phyloP scores from a whole-genome alignment of 2,797 vertebrate genomes.

The Clarias pachynema region DNA sequence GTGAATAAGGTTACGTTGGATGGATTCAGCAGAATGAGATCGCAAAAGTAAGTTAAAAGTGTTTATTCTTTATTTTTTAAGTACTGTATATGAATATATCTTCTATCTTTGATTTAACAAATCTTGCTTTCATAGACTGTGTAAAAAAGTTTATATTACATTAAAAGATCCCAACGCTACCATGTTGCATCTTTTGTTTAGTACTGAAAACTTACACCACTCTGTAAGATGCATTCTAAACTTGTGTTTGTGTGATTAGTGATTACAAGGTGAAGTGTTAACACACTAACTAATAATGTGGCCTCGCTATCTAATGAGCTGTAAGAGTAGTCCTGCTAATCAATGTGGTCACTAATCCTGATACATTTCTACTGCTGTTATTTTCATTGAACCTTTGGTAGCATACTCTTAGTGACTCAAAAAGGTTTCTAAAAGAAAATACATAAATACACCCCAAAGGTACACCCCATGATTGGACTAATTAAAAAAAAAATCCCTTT shows the following conservation, averaged over 20 bases:
- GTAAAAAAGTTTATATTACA: not conserved
- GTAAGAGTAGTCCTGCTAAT: not conserved
- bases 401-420: not conserved
- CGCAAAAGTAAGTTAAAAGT: not conserved
- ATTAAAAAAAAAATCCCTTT: too few relatives aligned
- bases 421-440: not conserved
- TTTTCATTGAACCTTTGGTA: not conserved
- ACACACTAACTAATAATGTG: not conserved
- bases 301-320: not conserved
- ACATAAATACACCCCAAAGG: not conserved
- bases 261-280: not conserved
- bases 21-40: not conserved
- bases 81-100: not conserved
- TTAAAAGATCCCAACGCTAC: not conserved
- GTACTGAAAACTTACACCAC: not conserved
- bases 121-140: not conserved
- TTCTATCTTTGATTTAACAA: not conserved
- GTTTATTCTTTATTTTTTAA: not conserved
- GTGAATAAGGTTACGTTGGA: not conserved
- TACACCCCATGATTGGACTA: not conserved
- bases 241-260: not conserved
- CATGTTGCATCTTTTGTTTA: not conserved
- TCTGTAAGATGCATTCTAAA: not conserved
- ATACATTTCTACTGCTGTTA: not conserved
- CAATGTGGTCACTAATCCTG: not conserved